phyloP scores from a whole-genome alignment of 1,140 invertebrate species.

The Apocrypta bakeri region DNA sequence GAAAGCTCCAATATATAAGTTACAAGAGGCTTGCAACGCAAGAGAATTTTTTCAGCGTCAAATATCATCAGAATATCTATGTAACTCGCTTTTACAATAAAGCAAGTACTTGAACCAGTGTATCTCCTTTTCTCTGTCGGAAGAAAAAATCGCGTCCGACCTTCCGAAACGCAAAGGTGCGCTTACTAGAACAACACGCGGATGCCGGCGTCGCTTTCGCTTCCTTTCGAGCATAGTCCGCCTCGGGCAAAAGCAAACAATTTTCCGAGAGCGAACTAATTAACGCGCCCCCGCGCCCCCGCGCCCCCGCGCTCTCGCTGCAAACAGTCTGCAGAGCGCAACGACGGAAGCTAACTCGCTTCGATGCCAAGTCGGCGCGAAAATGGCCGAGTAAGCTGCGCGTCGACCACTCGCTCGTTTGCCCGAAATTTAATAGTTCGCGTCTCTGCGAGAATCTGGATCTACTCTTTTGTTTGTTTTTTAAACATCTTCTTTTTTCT shows the following conservation, averaged over 20 bases:
- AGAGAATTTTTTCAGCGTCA: no score
- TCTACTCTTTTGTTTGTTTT: slow-evolving; percentile 6
- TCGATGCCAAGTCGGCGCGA: slow-evolving; percentile 18
- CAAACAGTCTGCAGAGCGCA: slow-evolving; percentile 7
- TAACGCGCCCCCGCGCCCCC: slow-evolving; percentile 9
- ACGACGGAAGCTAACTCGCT: not conserved
- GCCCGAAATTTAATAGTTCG: slow-evolving; percentile 49
- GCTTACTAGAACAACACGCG: slow-evolving; percentile 33
- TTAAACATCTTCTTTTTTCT: no score
- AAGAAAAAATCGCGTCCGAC: not conserved
- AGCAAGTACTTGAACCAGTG: no score
- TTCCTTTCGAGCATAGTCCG: not conserved
- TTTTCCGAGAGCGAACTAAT: slow-evolving; percentile 43
- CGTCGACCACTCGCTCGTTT: not conserved
- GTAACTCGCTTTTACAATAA: no score
- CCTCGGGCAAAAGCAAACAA: slow-evolving; percentile 39
- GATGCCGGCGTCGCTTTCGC: slow-evolving; percentile 25
- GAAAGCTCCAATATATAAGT: no score
- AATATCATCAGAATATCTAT: no score
- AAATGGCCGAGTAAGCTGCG: slow-evolving; percentile 29
- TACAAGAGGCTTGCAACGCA: no score
- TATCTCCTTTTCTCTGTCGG: not conserved
- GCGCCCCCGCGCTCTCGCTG: not conserved
- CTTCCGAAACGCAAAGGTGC: not conserved
- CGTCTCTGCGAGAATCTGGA: not conserved